A percentile compares a stretch with the other conserved stretches of the same genome.
Evolutionary conservation across 2,888 invertebrate genomes (phyloP).

Genomic region (Cryptophagus acutangulus): DNA sequence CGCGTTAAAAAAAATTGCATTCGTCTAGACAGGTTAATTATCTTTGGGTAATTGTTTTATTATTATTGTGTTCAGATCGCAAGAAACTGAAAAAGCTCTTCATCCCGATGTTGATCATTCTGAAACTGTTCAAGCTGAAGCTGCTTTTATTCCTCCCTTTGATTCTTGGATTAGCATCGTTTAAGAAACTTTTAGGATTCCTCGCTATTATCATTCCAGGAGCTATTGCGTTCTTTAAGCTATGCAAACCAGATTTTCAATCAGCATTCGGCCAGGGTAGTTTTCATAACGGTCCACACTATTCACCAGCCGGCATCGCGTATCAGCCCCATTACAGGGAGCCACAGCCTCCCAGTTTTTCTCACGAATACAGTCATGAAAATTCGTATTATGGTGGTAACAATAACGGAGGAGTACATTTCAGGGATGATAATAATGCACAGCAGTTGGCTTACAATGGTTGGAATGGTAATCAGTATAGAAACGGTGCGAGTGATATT

Average conservation of each 20-base stretch:
- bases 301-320: conserved; percentile 70
- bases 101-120: conserved; percentile 73
- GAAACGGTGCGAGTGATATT: conserved; percentile 49
- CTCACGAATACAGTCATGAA: conserved; percentile 37
- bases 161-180: conserved; percentile 76
- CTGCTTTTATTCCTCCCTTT: conserved; percentile 75
- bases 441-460: conserved; percentile 72
- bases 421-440: conserved; percentile 57
- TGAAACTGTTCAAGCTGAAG: conserved; percentile 81
- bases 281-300: conserved; percentile 58
- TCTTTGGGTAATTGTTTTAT: neutral
- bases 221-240: conserved; percentile 77
- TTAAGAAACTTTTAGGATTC: conserved; percentile 78
- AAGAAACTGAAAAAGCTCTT: conserved; percentile 77
- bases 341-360: conserved; percentile 48
- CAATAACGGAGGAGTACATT: conserved; percentile 51
- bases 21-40: neutral
- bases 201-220: conserved; percentile 76
- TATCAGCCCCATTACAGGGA: conserved; percentile 45
- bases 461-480: conserved; percentile 62
- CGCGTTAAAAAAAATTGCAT: neutral
- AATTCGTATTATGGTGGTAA: conserved; percentile 35
- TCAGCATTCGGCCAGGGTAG: conserved; percentile 51
- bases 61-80: conserved; percentile 57
- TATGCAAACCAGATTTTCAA: conserved; percentile 70